Evolutionary conservation across 1,140 invertebrate species (phyloP), one percentile per base, ranked within the genome.

Genomic region (Heliconius eleuchia): DNA sequence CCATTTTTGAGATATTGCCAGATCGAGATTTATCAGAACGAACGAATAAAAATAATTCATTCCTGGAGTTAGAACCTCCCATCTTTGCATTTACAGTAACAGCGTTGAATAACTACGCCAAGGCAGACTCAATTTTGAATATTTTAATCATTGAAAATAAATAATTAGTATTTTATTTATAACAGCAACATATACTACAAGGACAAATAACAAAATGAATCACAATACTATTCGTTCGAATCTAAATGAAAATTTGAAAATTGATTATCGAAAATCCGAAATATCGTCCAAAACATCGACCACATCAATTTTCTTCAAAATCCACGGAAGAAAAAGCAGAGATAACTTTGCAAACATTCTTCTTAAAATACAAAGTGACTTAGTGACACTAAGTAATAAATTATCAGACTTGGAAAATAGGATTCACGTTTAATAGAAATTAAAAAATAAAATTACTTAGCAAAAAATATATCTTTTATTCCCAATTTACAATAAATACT

Each of bases 311-410:
- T 91, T 93, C 74, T 93, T 89, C 55, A 89, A 84, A 80, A 73
- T 92, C 1, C 83, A 86, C 52, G 80, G 86, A 8, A 82, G 85
- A 60, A 94, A 90, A 39, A 92, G 88, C 57, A 80, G 85, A 27
- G 91, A 94, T 50, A 93, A 91, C 78, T 91, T 93, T 55, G 85
- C 88, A 1, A 88, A 90, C 66, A 86, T 92, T 60, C 75, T 94
- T 19, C 74, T 94, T 9, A 94, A 92, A 84, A 92, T 94, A 76
- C 91, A 94, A 89, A 91, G 80, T 46, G 92, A 94, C 78, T 75
- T 94, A 16, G 85, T 84, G 5, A 87, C 83, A 9, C 81, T 94
- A 18, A 90, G 82, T 57, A 89, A 82, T 52, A 93, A 94, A 86
- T 80, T 93, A n/a, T 86, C 90, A 0, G 84, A 86, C 82, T 87